Evolutionary conservation across 2,113 vertebrate species (phyloP).

Genomic region (Daboia siamensis): DNA sequence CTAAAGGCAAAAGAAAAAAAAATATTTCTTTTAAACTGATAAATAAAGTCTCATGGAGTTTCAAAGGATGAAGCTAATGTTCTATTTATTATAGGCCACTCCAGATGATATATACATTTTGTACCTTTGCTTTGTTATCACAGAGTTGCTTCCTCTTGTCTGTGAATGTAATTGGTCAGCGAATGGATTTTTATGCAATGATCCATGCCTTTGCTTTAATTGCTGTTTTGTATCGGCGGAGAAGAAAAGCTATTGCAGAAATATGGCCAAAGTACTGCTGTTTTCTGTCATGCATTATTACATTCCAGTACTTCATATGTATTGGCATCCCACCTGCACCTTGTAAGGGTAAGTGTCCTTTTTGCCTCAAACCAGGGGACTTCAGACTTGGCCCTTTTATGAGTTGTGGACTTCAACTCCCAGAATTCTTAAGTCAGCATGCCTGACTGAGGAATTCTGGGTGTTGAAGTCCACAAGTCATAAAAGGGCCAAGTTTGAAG

Average conservation of each 20-base stretch:
- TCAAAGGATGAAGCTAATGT: neutral
- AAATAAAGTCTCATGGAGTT: slow-evolving; percentile 1
- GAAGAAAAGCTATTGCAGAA: slow-evolving; percentile 93
- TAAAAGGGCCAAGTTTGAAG: too few species aligned
- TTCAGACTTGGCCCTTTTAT: too few species aligned
- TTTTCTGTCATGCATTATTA: slow-evolving; percentile 90
- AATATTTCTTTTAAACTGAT: rapidly evolving
- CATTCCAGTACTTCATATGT: slow-evolving; percentile 92
- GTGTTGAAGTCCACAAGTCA: too few species aligned
- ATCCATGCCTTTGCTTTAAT: slow-evolving; percentile 90
- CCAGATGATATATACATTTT: slow-evolving; percentile 1
- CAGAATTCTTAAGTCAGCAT: too few species aligned
- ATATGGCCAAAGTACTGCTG: slow-evolving; percentile 98
- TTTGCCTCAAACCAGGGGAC: neutral
- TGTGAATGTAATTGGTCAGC: slow-evolving; percentile 93
- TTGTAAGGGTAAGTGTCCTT: slow-evolving; percentile 72
- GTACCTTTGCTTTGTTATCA: slow-evolving; percentile 31
- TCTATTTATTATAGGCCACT: neutral
- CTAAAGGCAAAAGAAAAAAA: neutral
- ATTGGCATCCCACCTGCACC: slow-evolving; percentile 95
- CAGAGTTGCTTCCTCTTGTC: slow-evolving; percentile 94
- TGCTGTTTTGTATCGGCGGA: slow-evolving; percentile 84
- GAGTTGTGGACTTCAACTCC: too few species aligned
- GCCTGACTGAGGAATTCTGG: too few species aligned
- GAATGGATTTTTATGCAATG: slow-evolving; percentile 98